Evolutionary conservation across 2,888 invertebrate species (phyloP).

Genomic region (Tinea semifulvella): DNA sequence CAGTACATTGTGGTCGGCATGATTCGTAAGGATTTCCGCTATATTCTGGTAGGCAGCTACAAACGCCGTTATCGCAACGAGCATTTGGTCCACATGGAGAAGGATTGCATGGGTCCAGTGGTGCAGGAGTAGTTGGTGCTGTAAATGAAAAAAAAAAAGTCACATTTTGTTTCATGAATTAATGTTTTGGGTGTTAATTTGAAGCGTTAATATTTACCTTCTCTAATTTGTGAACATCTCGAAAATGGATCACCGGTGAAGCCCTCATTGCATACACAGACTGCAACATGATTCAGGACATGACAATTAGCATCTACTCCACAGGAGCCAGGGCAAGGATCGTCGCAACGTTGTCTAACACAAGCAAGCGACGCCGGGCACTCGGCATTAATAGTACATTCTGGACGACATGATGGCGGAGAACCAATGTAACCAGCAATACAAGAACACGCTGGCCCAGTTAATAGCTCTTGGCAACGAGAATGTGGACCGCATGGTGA

Average conservation of each 20-base stretch:
- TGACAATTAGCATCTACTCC: slow-evolving; percentile 82
- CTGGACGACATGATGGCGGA: slow-evolving; percentile 81
- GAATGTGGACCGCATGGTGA: slow-evolving; percentile 88
- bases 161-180: not conserved
- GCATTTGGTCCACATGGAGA: slow-evolving; percentile 79
- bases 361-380: slow-evolving; percentile 81
- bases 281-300: slow-evolving; percentile 82
- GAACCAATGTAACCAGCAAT: slow-evolving; percentile 79
- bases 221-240: slow-evolving; percentile 70
- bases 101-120: slow-evolving; percentile 71
- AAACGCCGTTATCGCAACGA: slow-evolving; percentile 73
- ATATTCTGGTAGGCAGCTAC: slow-evolving; percentile 73
- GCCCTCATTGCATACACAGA: slow-evolving; percentile 78
- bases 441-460: slow-evolving; percentile 82
- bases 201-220: slow-evolving; percentile 31
- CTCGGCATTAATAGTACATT: slow-evolving; percentile 82
- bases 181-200: not conserved
- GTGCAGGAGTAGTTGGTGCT: slow-evolving; percentile 44
- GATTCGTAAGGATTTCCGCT: slow-evolving; percentile 76
- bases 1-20: slow-evolving; percentile 77
- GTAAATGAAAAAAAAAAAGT: slow-evolving; percentile 25
- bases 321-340: slow-evolving; percentile 86
- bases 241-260: slow-evolving; percentile 85
- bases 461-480: slow-evolving; percentile 77
- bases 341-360: slow-evolving; percentile 80